Evolutionary conservation across 1,140 invertebrate genomes (phyloP).

Genomic region (Meteorus sp.): DNA sequence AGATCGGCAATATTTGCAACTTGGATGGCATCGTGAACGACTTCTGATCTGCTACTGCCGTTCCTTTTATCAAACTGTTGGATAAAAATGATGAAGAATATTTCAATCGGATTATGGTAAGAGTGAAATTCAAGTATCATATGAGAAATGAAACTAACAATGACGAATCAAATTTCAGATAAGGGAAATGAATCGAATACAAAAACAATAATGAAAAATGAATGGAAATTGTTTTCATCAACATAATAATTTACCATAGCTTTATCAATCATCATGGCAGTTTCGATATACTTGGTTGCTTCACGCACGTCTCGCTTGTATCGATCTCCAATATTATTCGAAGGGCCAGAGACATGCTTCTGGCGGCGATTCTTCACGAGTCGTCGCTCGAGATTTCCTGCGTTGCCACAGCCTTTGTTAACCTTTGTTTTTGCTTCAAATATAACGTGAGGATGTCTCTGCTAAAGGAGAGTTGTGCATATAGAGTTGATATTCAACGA

Average conservation of each 20-base stretch:
- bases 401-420: conserved; percentile 87
- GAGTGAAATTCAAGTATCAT: background rate
- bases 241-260: conserved; percentile 74
- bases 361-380: conserved; percentile 64
- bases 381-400: conserved; percentile 74
- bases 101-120: background rate
- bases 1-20: conserved; percentile 95
- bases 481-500: conserved; percentile 41
- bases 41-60: conserved; percentile 83
- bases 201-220: too few species aligned
- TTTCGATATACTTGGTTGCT: conserved; percentile 90
- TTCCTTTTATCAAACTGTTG: conserved; percentile 87
- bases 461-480: conserved; percentile 72
- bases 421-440: conserved; percentile 87
- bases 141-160: too few species aligned
- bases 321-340: conserved; percentile 58
- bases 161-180: too few species aligned
- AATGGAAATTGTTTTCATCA: too few species aligned
- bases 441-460: conserved; percentile 95
- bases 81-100: conserved; percentile 20
- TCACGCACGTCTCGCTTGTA: conserved; percentile 80
- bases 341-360: conserved; percentile 64
- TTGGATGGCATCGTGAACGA: conserved; percentile 93
- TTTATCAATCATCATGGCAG: conserved; percentile 88
- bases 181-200: too few species aligned